phyloP scores from a whole-genome alignment of 2,888 invertebrate genomes.

The Bellardia bayeri region DNA sequence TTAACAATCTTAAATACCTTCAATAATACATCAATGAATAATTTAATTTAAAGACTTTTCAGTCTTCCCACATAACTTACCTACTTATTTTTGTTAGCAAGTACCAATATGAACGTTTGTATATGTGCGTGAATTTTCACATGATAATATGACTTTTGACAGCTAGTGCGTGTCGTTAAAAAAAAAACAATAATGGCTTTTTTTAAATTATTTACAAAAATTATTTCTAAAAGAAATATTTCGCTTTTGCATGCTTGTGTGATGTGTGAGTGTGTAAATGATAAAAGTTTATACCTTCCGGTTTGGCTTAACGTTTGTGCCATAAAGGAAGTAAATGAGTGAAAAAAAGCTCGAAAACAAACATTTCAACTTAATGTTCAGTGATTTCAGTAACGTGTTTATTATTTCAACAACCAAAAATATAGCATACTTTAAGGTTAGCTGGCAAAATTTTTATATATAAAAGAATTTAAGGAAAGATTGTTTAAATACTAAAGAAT shows the following conservation, averaged over 20 bases:
- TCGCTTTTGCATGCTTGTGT: slow-evolving; percentile 1
- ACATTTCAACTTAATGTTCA: slow-evolving; percentile 25
- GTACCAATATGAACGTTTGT: background rate
- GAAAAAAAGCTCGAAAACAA: slow-evolving; percentile 23
- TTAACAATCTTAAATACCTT: too few relatives aligned
- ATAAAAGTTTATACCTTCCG: slow-evolving; percentile 68
- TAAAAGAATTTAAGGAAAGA: background rate
- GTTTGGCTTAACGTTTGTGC: slow-evolving; percentile 52
- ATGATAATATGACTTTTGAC: slow-evolving; percentile 70
- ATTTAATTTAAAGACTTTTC: background rate
- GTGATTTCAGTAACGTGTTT: slow-evolving; percentile 24
- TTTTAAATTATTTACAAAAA: slow-evolving; percentile 41
- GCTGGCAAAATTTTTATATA: background rate
- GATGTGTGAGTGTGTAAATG: slow-evolving; percentile 41
- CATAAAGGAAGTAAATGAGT: slow-evolving; percentile 35
- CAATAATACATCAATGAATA: too few relatives aligned
- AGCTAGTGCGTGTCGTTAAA: slow-evolving; percentile 76
- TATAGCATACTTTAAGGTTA: slow-evolving; percentile 7
- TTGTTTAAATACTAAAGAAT: too few relatives aligned
- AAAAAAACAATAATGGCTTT: background rate
- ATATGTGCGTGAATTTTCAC: slow-evolving; percentile 62
- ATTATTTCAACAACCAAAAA: background rate
- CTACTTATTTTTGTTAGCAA: background rate
- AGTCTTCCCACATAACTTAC: background rate
- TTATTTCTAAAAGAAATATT: slow-evolving; percentile 33